phyloP scores from a whole-genome alignment of 2,888 invertebrate genomes.

The Drosophila lutescens region DNA sequence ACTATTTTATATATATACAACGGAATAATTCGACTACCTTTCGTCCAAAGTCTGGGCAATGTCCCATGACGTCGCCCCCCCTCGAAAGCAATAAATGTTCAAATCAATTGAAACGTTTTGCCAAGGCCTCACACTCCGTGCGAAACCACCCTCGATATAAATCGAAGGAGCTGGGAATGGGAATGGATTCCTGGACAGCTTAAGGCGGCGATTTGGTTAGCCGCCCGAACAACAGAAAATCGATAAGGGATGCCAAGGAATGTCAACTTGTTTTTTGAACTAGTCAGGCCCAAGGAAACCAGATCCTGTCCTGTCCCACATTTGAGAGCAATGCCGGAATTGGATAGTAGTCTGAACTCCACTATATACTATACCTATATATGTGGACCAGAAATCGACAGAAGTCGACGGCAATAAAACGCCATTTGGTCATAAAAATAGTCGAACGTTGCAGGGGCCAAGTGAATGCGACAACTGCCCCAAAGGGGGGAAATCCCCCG shows the following conservation, averaged over 20 bases:
- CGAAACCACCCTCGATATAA: constrained; percentile 31
- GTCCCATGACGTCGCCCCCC: constrained; percentile 56
- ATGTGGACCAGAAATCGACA: constrained; percentile 27
- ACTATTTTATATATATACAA: constrained; percentile 64
- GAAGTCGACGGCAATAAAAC: constrained; percentile 74
- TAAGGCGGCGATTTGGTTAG: constrained; percentile 71
- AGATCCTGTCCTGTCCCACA: constrained; percentile 25
- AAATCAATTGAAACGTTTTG: constrained; percentile 80
- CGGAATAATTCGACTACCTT: constrained; percentile 71
- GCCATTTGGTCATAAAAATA: constrained; percentile 81
- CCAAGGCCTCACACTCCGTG: constrained; percentile 65
- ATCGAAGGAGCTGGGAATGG: constrained; percentile 47
- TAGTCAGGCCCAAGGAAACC: constrained; percentile 29
- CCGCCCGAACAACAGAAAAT: constrained; percentile 56
- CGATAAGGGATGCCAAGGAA: constrained; percentile 66
- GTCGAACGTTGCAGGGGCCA: constrained; percentile 63
- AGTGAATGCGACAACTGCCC: constrained; percentile 52
- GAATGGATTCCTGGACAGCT: constrained; percentile 60
- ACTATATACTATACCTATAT: background rate
- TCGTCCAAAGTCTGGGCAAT: constrained; percentile 49
- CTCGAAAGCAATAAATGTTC: constrained; percentile 79
- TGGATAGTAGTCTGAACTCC: constrained; percentile 20
- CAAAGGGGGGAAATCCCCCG: constrained; percentile 11
- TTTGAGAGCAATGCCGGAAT: constrained; percentile 24
- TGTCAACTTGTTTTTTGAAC: constrained; percentile 77